Conservation (phyloP, 2,888 invertebrate species). For the Pollenia labialis region DNA sequence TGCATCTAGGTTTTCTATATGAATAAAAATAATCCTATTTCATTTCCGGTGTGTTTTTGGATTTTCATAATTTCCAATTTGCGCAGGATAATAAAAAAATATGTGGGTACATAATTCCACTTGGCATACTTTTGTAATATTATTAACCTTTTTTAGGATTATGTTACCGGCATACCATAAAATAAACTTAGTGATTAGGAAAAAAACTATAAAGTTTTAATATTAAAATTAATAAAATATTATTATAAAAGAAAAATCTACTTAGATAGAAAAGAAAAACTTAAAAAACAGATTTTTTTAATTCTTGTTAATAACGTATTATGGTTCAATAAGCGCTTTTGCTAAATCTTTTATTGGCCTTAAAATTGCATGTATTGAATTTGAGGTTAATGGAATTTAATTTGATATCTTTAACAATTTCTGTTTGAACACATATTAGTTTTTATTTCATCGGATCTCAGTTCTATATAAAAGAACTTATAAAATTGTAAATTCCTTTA, state of each 20-base stretch:
- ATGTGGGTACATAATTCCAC: neutral
- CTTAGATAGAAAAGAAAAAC: no score
- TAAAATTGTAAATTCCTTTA: no score
- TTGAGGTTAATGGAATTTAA: neutral
- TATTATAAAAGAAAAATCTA: no score
- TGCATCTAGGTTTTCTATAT: neutral
- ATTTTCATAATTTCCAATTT: conserved; percentile 21
- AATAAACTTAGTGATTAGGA: neutral
- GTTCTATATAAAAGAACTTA: neutral
- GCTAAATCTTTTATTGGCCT: neutral
- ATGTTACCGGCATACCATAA: neutral
- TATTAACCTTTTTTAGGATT: conserved; percentile 52
- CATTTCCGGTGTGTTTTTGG: conserved; percentile 48
- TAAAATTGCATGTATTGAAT: neutral
- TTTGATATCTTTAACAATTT: neutral
- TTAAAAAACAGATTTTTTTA: no score
- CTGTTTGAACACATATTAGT: neutral
- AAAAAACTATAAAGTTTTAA: neutral
- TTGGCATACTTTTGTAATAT: neutral
- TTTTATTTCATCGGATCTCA: neutral
- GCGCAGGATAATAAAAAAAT: conserved; percentile 28
- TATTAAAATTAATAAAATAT: conserved; percentile 3
- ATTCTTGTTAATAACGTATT: no score
- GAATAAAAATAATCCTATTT: conserved; percentile 42
- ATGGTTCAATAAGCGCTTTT: no score